phyloP scores from a whole-genome alignment of 1,140 invertebrate genomes.

The Drosophila baimaii region DNA sequence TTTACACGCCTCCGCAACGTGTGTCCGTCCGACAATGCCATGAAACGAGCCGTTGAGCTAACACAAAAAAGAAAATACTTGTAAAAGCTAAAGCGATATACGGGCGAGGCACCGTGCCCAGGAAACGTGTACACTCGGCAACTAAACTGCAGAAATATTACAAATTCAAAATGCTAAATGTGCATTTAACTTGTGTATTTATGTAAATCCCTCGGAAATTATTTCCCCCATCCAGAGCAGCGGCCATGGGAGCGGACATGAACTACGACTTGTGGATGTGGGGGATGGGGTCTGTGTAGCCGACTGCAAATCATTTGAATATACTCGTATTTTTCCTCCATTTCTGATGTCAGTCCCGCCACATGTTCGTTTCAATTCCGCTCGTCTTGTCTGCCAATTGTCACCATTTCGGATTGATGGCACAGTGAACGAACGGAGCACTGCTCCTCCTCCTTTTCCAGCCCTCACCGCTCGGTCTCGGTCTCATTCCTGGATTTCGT shows the following conservation, averaged over 20 bases:
- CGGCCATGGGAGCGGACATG: constrained; percentile 19
- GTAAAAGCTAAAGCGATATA: constrained; percentile 27
- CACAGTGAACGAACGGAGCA: constrained; percentile 21
- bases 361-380: constrained; percentile 51
- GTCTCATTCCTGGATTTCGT: constrained; percentile 16
- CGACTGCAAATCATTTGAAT: constrained; percentile 77
- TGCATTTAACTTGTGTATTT: constrained; percentile 84
- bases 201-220: constrained; percentile 82
- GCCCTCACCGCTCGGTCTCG: not conserved
- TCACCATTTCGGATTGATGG: constrained; percentile 74
- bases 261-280: constrained; percentile 14
- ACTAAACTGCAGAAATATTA: constrained; percentile 78
- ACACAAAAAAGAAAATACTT: constrained; percentile 36
- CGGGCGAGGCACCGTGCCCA: constrained; percentile 1
- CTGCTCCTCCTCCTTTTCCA: constrained; percentile 27
- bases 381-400: constrained; percentile 65
- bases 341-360: constrained; percentile 40
- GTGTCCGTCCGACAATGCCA: constrained; percentile 43
- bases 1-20: constrained; percentile 56
- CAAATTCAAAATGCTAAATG: constrained; percentile 84
- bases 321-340: constrained; percentile 37
- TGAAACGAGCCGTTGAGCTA: constrained; percentile 68
- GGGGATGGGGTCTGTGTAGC: not conserved
- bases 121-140: constrained; percentile 52
- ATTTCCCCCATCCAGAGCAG: constrained; percentile 51